phyloP scores from a whole-genome alignment of 2,113 vertebrate genomes.

The Saiga tatarica region DNA sequence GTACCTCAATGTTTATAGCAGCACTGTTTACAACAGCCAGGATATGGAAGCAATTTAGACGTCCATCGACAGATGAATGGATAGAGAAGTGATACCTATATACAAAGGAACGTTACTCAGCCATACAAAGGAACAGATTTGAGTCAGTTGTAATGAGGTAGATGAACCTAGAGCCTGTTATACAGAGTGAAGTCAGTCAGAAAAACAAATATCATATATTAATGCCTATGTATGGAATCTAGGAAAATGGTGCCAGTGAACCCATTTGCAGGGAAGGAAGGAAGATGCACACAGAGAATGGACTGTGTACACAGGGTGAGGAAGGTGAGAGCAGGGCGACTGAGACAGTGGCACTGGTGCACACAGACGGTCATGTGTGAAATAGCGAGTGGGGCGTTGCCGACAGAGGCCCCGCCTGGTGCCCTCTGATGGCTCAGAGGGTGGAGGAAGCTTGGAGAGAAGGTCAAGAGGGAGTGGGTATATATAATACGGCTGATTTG shows the following conservation, averaged over 20 bases:
- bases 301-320: background rate
- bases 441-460: background rate
- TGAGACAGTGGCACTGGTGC: background rate
- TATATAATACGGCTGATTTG: background rate
- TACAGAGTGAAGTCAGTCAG: background rate
- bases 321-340: background rate
- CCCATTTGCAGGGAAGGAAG: background rate
- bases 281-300: background rate
- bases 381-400: accelerated
- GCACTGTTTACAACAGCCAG: background rate
- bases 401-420: background rate
- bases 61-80: background rate
- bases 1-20: background rate
- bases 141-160: background rate
- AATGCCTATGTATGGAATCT: background rate
- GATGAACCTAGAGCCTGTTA: background rate
- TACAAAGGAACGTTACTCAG: background rate
- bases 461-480: background rate
- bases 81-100: background rate
- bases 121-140: background rate
- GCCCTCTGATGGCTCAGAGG: background rate
- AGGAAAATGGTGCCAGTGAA: background rate
- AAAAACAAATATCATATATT: background rate
- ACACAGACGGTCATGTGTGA: accelerated
- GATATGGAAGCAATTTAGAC: background rate